Base-by-base conservation (phyloP, 2,113 vertebrate species). In the Mus spicilegus region DNA sequence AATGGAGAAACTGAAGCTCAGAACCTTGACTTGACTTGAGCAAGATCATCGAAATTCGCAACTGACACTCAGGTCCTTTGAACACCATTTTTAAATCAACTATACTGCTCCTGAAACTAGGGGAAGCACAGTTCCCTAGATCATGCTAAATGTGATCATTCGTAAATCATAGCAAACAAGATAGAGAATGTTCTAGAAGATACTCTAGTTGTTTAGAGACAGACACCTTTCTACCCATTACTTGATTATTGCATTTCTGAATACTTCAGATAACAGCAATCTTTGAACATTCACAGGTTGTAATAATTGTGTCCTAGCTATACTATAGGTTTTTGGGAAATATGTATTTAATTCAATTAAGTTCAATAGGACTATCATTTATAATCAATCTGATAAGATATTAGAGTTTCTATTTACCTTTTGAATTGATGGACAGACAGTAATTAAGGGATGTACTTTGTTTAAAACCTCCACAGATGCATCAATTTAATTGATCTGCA, bases 151-250 rank as follows among this genome's bases (percentile, higher is more conserved):
- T 82, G 13, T 67, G 20, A 46, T 36, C 69, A 75, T 82, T 19
- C 70, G 26, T 87, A 93, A 81, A 61, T 80, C 30, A 12, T 54
- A 77, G 14, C 13, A 86, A 26, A 61, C 77, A 11, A 72, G 80
- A 90, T 94, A 92, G 51, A 88, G 84, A 3, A 94, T 42, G 63
- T 89, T 95, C 14, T n/a, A 93, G 58, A 76, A 90, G 24, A 88
- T n/a, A 90, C 4, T 10, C 33, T 49, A 63, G 14, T 30, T 51
- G 5, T 42, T 70, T 39, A 93, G 39, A 39, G 72, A 65, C 36
- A 39, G 72, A 65, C 36, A 80, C 51, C 87, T 84, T 16, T 67
- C 39, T 2, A 20, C 3, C 22, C 46, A 46, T 54, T 89, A 42
- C 42, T 42, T 42, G 24, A 14, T 56, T 36, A 95, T 28, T 81